Evolutionary conservation across 2,113 vertebrate genomes (phyloP).

Genomic region (Tupaia tana): DNA sequence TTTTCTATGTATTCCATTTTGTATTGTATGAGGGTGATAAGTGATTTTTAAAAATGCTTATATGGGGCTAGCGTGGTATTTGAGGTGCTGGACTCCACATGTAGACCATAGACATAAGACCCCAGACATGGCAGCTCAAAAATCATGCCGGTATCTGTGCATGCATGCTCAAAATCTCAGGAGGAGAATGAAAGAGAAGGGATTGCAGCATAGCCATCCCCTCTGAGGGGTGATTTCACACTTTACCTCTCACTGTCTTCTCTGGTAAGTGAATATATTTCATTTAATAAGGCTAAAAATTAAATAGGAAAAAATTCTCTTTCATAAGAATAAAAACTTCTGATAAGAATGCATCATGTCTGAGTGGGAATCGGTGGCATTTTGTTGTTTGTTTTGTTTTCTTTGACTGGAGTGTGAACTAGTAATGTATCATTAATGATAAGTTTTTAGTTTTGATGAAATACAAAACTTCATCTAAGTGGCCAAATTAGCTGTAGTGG

Average conservation of each 20-base stretch:
- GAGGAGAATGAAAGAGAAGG: too few species aligned
- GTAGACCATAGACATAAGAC: too few species aligned
- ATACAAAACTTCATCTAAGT: slow-evolving; percentile 10
- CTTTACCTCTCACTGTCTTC: too few species aligned
- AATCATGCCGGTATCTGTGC: too few species aligned
- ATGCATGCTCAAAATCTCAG: too few species aligned
- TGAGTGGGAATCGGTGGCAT: neutral
- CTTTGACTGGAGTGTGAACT: neutral
- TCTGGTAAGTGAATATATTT: neutral
- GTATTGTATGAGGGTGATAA: neutral
- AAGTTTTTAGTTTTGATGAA: slow-evolving; percentile 20
- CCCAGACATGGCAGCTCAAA: too few species aligned
- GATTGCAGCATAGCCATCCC: too few species aligned
- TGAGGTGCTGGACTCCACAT: too few species aligned
- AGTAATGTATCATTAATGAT: neutral
- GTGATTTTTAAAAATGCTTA: neutral
- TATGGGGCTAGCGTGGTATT: neutral
- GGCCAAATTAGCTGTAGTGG: neutral
- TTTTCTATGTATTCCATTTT: neutral
- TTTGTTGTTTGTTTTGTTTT: neutral
- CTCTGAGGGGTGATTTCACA: too few species aligned
- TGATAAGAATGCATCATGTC: neutral
- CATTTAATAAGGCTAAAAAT: slow-evolving; percentile 48
- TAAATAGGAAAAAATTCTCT: slow-evolving; percentile 19
- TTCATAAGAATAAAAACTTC: slow-evolving; percentile 39